Base-by-base conservation (phyloP, 1,140 invertebrate species). In the Holotrichia oblita region DNA sequence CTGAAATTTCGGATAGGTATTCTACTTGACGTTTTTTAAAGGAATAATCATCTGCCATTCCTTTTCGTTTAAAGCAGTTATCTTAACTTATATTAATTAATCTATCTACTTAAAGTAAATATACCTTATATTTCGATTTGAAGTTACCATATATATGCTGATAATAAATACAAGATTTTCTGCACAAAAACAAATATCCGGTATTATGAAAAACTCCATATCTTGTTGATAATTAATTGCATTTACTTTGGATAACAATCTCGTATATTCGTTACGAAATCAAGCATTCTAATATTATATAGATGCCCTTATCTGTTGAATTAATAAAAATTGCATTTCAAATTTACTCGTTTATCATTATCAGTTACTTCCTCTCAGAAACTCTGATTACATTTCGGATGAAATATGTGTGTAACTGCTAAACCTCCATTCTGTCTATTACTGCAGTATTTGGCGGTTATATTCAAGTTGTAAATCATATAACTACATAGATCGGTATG, bases 171-270 rank as follows among this genome's bases (percentile, higher is more conserved):
- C 22, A 27, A 6, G 12, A 69, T 27, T 7, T 69, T n/a, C 20
- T 34, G n/a, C n/a, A 14, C 22, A 69, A 17, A 55, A 69, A 14
- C 22, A 69, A 69, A 69, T 69, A 69, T 69, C 61, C 61, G 61
- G 61, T 69, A 34, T 69, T 14, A 20, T 69, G 27, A 69, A 27
- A 69, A 24, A 69, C 10, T 27, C 8, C 22, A 69, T 69, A 69
- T 69, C 61, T 3, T 10, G 4, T 3, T 27, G 61, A 69, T 69
- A 27, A 69, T 27, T 69, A 69, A 27, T 69, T 69, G 6, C 4
- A 69, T 69, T 69, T 69, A n/a, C 61, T 69, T 69, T 69, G 7
- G 20, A 22, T 69, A 17, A 27, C 61, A 69, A 69, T 22, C 17
- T 64, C 59, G 2, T 10, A 3, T 17, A 24, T 24, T 9, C 9